A percentile compares a stretch with the other conserved stretches of the same genome.
Conservation (phyloP, 2,797 vertebrate genomes). For the Sebastes nivosus region DNA sequence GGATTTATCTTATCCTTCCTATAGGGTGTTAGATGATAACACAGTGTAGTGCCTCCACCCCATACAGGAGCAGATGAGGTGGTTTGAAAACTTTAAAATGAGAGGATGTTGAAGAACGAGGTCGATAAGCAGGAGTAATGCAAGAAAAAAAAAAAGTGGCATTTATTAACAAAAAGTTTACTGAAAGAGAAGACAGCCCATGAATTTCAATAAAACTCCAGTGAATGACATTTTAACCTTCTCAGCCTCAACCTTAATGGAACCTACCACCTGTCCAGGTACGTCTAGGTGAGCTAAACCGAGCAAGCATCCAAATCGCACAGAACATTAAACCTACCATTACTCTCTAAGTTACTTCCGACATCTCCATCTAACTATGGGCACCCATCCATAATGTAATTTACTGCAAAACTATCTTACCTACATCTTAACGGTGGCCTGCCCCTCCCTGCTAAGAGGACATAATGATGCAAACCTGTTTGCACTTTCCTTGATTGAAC, state of each 20-base stretch:
- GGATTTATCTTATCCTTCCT: background rate
- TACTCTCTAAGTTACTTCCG: background rate
- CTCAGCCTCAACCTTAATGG: background rate
- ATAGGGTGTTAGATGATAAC: background rate
- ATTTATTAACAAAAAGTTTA: background rate
- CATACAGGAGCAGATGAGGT: background rate
- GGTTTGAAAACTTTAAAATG: background rate
- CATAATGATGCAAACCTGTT: background rate
- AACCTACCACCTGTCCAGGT: background rate
- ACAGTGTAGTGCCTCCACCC: background rate
- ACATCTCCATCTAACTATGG: background rate
- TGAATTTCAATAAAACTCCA: background rate
- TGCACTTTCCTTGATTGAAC: background rate
- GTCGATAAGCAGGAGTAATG: background rate
- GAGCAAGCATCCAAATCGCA: background rate
- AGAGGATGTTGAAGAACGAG: background rate
- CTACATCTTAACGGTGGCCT: background rate
- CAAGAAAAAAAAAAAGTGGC: background rate
- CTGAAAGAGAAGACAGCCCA: background rate
- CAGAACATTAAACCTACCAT: background rate
- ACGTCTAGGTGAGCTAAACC: background rate
- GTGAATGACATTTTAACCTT: background rate
- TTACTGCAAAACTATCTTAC: background rate
- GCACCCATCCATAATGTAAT: background rate
- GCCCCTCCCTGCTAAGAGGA: background rate